Percentiles rank a stretch among this genome's conserved stretches.
phyloP scores from a whole-genome alignment of 2,113 vertebrate species.

The Corynorhinus townsendii region DNA sequence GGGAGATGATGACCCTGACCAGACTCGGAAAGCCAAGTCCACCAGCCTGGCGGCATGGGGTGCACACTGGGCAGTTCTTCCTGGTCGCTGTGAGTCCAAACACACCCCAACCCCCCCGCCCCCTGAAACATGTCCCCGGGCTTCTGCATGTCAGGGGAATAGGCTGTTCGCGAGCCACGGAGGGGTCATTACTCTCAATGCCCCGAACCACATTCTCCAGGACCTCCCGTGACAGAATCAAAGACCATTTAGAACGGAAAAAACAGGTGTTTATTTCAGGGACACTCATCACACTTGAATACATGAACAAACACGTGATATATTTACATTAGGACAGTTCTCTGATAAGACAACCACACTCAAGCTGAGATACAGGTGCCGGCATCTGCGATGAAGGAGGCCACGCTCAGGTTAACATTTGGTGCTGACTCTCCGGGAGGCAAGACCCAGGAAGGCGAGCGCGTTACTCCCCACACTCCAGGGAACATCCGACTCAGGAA shows the following conservation, averaged over 20 bases:
- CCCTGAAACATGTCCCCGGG: background rate
- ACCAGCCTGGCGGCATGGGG: background rate
- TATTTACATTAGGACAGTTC: background rate
- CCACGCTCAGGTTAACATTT: background rate
- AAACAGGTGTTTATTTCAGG: background rate
- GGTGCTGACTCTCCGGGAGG: background rate
- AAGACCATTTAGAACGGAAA: background rate
- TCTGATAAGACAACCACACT: background rate
- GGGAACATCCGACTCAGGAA: background rate
- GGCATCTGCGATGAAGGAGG: background rate
- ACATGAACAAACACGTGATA: background rate
- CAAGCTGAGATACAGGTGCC: background rate
- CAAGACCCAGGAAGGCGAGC: background rate
- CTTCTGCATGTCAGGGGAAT: too few species aligned
- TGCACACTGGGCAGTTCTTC: background rate
- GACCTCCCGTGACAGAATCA: background rate
- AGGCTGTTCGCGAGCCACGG: background rate
- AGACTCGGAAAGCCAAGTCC: background rate
- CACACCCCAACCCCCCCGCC: accelerated
- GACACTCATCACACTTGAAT: slow-evolving; percentile 8
- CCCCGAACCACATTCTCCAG: background rate
- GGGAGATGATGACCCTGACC: too few species aligned
- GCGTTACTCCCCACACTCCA: background rate
- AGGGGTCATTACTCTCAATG: background rate
- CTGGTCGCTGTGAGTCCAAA: background rate